Percentiles rank a stretch among this genome's conserved stretches.
Evolutionary conservation across 2,113 vertebrate genomes (phyloP).

Genomic region (Cettia cetti): DNA sequence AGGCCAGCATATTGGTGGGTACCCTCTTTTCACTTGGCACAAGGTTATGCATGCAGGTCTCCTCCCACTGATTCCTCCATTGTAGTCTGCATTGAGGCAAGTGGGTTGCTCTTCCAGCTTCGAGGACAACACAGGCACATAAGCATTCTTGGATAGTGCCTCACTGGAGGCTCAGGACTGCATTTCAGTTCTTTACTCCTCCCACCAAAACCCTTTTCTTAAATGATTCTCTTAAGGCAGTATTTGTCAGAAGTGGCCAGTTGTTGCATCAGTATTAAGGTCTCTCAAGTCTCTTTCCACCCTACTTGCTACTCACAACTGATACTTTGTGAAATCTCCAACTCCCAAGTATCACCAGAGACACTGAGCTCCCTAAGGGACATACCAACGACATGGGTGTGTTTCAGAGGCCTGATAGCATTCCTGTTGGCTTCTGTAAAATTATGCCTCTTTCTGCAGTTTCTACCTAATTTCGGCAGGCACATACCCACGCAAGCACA

Average conservation of each 20-base stretch:
- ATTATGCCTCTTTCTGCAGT: neutral
- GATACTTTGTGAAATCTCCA: neutral
- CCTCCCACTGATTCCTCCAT: neutral
- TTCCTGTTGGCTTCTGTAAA: neutral
- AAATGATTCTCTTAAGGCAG: neutral
- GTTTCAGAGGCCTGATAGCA: neutral
- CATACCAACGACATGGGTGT: neutral
- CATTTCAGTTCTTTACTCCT: neutral
- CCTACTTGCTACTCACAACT: neutral
- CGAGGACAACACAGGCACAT: accelerated
- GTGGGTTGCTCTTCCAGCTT: neutral
- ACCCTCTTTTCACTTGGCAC: neutral
- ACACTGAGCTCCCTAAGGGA: neutral
- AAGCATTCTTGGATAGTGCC: neutral
- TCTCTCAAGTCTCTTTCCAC: neutral
- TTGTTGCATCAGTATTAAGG: neutral
- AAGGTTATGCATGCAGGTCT: neutral
- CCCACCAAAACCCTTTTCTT: neutral
- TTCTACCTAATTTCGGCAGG: neutral
- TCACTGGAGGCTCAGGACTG: neutral
- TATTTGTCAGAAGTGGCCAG: neutral
- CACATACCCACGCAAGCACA: neutral
- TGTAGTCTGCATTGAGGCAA: neutral
- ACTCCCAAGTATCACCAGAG: neutral
- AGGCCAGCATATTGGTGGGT: neutral